Conservation (phyloP, 2,797 vertebrate genomes). For the Potorous gilbertii region DNA sequence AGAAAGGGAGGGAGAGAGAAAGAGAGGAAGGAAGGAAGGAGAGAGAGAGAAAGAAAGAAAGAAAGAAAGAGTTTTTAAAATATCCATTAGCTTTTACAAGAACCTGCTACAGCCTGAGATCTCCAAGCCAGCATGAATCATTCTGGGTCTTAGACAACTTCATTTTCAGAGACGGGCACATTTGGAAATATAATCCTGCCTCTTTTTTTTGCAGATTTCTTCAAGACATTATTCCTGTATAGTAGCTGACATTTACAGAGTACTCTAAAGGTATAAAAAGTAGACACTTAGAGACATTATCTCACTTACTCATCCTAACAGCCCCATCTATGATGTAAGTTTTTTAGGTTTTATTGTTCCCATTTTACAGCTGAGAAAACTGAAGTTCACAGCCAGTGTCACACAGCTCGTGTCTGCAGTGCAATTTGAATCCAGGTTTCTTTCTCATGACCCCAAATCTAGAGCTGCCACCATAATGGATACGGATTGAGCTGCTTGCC, state of each 20-base stretch:
- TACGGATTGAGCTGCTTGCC: neutral
- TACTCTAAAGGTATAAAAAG: neutral
- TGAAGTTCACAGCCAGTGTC: neutral
- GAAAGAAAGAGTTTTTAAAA: neutral
- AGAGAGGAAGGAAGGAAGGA: too few relatives aligned
- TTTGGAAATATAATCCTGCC: constrained; percentile 55
- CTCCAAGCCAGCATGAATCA: constrained; percentile 53
- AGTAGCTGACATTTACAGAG: neutral
- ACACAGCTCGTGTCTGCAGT: neutral
- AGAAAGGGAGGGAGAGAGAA: too few relatives aligned
- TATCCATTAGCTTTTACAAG: constrained; percentile 40
- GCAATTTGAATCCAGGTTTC: neutral
- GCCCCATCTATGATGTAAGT: neutral
- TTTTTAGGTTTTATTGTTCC: neutral
- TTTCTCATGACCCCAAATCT: neutral
- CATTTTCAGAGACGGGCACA: constrained; percentile 48
- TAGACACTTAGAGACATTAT: neutral
- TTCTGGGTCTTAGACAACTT: constrained; percentile 42
- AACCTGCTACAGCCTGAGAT: constrained; percentile 18
- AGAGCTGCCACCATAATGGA: neutral
- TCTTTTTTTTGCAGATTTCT: constrained; percentile 47
- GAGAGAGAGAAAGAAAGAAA: accelerated
- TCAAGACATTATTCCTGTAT: constrained; percentile 1
- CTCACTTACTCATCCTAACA: neutral
- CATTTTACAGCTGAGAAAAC: neutral